phyloP scores from a whole-genome alignment of 2,888 invertebrate species.

The Neria commutata region DNA sequence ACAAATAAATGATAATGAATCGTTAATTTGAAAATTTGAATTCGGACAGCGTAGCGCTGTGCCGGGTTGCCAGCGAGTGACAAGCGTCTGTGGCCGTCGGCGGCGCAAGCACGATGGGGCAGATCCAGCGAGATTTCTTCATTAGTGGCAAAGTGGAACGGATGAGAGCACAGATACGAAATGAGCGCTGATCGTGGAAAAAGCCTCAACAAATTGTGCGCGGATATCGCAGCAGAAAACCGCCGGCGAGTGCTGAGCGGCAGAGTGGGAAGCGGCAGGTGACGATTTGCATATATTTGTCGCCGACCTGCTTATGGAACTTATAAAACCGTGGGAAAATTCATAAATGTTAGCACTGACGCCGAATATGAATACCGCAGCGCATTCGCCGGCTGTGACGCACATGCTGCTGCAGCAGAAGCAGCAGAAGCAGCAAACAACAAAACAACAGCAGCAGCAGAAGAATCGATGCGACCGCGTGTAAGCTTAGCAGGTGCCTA shows the following conservation, averaged over 20 bases:
- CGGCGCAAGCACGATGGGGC: neutral
- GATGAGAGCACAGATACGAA: neutral
- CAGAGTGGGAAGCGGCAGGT: constrained; percentile 9
- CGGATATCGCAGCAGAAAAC: neutral
- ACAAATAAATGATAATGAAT: constrained; percentile 41
- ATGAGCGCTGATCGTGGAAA: neutral
- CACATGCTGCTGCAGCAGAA: too few species aligned
- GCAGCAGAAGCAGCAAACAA: too few species aligned
- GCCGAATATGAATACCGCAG: too few species aligned
- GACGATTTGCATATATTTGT: neutral
- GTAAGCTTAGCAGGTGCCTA: constrained; percentile 8
- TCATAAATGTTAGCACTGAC: too few species aligned
- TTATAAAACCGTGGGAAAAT: constrained; percentile 7
- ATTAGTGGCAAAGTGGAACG: constrained; percentile 11
- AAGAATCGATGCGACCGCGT: too few species aligned
- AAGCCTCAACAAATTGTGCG: neutral
- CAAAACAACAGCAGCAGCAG: too few species aligned
- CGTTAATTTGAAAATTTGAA: constrained; percentile 40
- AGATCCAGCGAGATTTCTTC: neutral
- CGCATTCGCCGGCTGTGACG: too few species aligned
- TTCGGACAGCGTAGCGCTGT: constrained; percentile 39
- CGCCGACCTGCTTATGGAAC: neutral
- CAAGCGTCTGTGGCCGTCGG: neutral
- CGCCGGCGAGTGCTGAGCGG: neutral
- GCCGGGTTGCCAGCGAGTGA: too few species aligned